Conservation (phyloP, 2,888 invertebrate species). For the Diadegma fenestrale region DNA sequence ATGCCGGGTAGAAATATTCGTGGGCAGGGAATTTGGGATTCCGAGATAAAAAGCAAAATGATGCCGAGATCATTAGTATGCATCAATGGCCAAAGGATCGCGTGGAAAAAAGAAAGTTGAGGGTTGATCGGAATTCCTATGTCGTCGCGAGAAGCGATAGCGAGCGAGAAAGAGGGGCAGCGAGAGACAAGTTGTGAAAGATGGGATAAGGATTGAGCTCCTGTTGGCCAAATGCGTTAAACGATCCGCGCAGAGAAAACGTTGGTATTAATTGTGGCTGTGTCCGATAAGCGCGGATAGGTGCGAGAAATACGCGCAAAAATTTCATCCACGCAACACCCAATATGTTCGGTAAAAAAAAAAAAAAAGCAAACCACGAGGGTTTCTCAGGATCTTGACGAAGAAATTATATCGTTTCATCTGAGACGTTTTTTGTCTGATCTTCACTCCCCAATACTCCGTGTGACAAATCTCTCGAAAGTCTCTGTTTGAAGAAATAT, state of each 20-base stretch:
- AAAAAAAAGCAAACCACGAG: no score
- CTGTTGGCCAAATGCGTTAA: slow-evolving; percentile 1
- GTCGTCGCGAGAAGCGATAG: not conserved
- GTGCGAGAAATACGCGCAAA: slow-evolving; percentile 3
- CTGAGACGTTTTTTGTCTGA: no score
- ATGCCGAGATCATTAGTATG: not conserved
- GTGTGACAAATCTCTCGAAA: no score
- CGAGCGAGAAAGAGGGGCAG: not conserved
- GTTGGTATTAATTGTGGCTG: not conserved
- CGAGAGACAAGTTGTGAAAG: not conserved
- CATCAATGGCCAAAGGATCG: not conserved
- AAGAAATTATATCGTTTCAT: no score
- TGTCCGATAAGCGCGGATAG: slow-evolving; percentile 6
- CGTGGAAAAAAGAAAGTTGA: not conserved
- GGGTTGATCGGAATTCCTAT: slow-evolving; percentile 10
- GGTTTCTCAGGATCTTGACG: no score
- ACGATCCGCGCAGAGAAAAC: slow-evolving; percentile 1
- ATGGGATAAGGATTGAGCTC: slow-evolving; percentile 6
- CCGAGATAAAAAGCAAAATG: slow-evolving; percentile 5
- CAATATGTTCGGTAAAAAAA: slow-evolving; percentile 15
- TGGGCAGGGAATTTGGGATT: not conserved
- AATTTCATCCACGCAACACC: not conserved
- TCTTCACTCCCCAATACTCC: not conserved
- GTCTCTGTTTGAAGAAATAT: not conserved
- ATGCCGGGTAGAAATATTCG: no score